Conservation (phyloP, 2,888 invertebrate species). For the Caenorhabditis sulstoni region DNA sequence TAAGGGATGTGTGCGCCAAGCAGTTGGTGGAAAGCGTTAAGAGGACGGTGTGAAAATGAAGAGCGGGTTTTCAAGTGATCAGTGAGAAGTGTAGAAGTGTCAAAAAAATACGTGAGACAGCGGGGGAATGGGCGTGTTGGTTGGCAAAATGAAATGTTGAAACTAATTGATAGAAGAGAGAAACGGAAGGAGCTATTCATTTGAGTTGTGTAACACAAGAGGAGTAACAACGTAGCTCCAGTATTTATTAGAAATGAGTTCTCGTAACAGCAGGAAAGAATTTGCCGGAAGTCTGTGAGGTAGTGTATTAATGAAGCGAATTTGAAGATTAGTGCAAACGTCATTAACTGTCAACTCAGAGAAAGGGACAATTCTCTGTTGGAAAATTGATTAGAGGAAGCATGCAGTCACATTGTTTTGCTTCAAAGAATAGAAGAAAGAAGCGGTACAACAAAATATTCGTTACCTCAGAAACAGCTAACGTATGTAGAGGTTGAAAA, state of each 20-base stretch:
- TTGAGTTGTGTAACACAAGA: constrained; percentile 29
- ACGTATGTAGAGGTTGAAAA: constrained; percentile 1
- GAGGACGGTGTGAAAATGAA: constrained; percentile 38
- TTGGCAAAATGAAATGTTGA: background rate
- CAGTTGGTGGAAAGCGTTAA: constrained; percentile 59
- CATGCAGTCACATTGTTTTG: constrained; percentile 23
- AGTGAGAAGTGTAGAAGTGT: constrained; percentile 12
- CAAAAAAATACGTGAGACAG: constrained; percentile 23
- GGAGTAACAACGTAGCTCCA: constrained; percentile 26
- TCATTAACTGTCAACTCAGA: constrained; percentile 33
- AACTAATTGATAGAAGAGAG: constrained; percentile 50
- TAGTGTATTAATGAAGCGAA: constrained; percentile 34
- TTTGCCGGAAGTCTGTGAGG: constrained; percentile 6
- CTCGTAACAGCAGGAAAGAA: background rate
- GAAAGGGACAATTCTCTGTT: too few species aligned
- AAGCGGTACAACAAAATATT: constrained; percentile 43
- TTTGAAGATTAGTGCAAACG: constrained; percentile 41
- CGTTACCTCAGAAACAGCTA: constrained; percentile 41
- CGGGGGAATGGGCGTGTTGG: background rate
- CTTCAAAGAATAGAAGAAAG: constrained; percentile 4
- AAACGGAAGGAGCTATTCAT: constrained; percentile 33
- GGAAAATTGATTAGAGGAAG: constrained; percentile 4
- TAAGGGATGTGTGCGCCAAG: constrained; percentile 48
- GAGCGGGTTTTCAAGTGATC: background rate
- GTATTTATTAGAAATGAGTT: constrained; percentile 2